These are phyloP conservation scores for Camelus bactrianus DNA, from an alignment of 2,113 vertebrate genomes.

Conservation along the genomic window DNA sequence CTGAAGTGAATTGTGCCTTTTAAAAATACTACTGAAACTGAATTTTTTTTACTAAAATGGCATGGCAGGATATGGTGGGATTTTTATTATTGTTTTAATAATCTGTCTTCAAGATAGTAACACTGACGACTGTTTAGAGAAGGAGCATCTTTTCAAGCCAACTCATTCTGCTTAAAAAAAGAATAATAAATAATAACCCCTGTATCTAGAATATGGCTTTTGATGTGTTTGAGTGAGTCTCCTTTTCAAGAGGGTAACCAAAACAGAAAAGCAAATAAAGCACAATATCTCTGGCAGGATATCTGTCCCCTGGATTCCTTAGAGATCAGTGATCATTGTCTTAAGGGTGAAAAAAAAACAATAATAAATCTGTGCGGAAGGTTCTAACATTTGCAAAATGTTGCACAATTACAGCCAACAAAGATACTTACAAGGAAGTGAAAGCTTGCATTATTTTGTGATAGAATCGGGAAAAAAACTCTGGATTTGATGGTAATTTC, in stretches of 20 bases:
- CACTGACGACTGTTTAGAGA: neutral
- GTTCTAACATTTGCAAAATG: neutral
- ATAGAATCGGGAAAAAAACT: neutral
- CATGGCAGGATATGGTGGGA: neutral
- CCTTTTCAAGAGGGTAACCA: conserved; percentile 26
- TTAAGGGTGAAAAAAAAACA: neutral
- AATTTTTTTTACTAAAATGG: conserved; percentile 38
- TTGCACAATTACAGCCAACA: neutral
- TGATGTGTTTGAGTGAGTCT: neutral
- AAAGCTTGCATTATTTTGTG: neutral
- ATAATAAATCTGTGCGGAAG: neutral
- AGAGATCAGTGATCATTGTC: neutral
- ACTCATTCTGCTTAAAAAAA: conserved; percentile 51
- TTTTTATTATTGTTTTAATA: conserved; percentile 72
- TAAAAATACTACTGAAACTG: conserved; percentile 55
- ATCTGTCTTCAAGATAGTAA: conserved; percentile 64
- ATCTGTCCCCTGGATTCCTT: conserved; percentile 11
- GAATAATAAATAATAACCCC: conserved; percentile 63
- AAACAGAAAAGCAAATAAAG: conserved; percentile 54
- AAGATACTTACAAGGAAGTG: neutral
- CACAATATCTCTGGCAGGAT: neutral
- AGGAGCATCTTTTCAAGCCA: conserved; percentile 69
- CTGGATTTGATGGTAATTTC: neutral
- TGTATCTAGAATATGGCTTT: conserved; percentile 25
- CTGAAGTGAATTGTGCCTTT: conserved; percentile 42